Percentiles rank a stretch among this genome's conserved stretches.
These are phyloP conservation scores for Triplophysa tibetana DNA, from an alignment of 2,113 vertebrate genomes.

Conservation along the genomic window DNA sequence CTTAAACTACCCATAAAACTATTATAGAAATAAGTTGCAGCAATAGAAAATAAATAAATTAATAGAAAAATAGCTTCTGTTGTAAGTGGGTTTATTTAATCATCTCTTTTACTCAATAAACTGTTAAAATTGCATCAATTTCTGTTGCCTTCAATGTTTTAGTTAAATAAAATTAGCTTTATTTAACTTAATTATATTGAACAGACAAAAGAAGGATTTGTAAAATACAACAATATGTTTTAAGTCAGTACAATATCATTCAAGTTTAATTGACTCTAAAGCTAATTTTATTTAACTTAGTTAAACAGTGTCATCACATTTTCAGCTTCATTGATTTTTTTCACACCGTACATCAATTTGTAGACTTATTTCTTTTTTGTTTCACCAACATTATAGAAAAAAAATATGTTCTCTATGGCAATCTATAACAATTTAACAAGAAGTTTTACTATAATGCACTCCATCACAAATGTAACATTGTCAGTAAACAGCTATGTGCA, in stretches of 20 bases:
- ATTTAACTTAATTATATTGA: too few species aligned
- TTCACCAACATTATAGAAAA: constrained; percentile 15
- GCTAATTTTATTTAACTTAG: background rate
- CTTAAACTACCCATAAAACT: background rate
- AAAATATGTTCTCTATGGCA: background rate
- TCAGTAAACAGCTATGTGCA: too few species aligned
- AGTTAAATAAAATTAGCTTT: too few species aligned
- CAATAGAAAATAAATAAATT: background rate
- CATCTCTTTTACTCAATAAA: background rate
- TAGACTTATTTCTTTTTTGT: background rate
- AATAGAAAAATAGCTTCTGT: background rate
- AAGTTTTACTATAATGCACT: background rate
- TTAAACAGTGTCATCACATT: too few species aligned
- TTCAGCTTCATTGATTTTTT: too few species aligned
- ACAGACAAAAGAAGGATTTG: too few species aligned
- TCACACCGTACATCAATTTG: too few species aligned
- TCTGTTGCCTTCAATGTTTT: too few species aligned
- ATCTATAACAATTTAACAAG: background rate
- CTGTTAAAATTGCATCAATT: too few species aligned
- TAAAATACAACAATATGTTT: too few species aligned
- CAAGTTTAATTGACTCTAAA: too few species aligned
- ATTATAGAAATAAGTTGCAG: background rate
- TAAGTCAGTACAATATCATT: too few species aligned
- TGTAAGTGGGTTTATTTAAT: background rate
- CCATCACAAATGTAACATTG: background rate